Evolutionary conservation across 2,888 invertebrate species (phyloP).

Genomic region (Drosophila ochracea): DNA sequence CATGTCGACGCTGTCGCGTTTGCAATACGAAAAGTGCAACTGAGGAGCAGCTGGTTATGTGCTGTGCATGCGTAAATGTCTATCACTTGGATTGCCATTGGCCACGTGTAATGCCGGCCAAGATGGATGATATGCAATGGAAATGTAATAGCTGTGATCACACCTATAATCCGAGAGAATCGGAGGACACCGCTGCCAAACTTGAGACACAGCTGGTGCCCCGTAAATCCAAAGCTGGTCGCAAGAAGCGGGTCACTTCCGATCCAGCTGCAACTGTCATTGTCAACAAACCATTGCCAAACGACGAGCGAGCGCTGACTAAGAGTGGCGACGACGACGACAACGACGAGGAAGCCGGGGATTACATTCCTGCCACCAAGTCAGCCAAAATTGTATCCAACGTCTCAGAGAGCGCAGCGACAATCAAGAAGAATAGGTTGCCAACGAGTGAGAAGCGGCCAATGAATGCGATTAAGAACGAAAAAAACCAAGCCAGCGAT

Average conservation of each 20-base stretch:
- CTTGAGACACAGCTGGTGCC: constrained; percentile 2
- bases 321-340: constrained; percentile 8
- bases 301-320: background rate
- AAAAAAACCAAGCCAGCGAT: background rate
- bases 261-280: constrained; percentile 24
- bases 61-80: constrained; percentile 93
- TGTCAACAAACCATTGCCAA: constrained; percentile 1
- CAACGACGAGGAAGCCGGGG: background rate
- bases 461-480: background rate
- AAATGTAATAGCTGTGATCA: constrained; percentile 88
- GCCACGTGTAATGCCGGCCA: constrained; percentile 87
- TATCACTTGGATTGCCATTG: constrained; percentile 93
- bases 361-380: background rate
- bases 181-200: constrained; percentile 2
- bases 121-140: constrained; percentile 88
- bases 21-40: constrained; percentile 76
- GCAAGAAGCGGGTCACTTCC: constrained; percentile 55
- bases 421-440: background rate
- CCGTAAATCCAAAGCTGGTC: constrained; percentile 53
- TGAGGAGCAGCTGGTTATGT: constrained; percentile 88
- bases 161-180: constrained; percentile 16
- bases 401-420: background rate
- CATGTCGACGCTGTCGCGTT: constrained; percentile 93
- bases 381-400: background rate
- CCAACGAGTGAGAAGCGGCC: background rate